Evolutionary conservation across 2,797 vertebrate species (phyloP), one percentile per base, ranked within the genome.

Genomic region (Danio choprae): DNA sequence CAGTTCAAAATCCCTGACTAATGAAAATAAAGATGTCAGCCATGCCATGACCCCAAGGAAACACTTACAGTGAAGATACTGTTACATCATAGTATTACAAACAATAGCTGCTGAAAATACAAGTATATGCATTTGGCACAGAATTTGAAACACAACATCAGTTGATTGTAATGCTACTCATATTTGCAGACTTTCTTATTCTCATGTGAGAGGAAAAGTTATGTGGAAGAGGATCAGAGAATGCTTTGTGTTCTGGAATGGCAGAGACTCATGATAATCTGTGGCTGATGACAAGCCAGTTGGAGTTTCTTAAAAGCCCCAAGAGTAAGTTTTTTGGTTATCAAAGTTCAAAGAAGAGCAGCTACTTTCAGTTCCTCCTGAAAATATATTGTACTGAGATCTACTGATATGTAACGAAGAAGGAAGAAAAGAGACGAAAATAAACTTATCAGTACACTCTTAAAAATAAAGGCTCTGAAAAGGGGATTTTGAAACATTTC

Each of bases 211-310:
- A 9, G 22, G 9, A 11, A n/a, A 43, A 46, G 5, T 51, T 50
- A 36, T n/a, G 11, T 10, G 0, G 41, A 20, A 62, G 16, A 9
- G 18, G 46, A 64, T 13, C 3, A 7, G 11, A 11, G 40, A 67
- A 77, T 67, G 44, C 10, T 63, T 11, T 63, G 62, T 67, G 9
- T 41, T 38, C 5, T 58, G 53, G 75, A 69, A 77, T 68, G 53
- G 29, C 43, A 44, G 59, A 67, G 7, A 56, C 16, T 46, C 0
- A 7, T 4, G 10, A 68, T 55, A 77, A 58, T n/a, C 16, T 1
- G 12, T 43, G n/a, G 36, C 38, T 46, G 40, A 58, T 58, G 16
- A 48, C 16, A 68, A 29, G 11, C 41, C 64, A 69, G 64, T 16
- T 59, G n/a, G 41, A 50, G 29, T 59, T 20, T 76, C 38, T 38